phyloP scores from a whole-genome alignment of 2,888 invertebrate genomes.

The Drosophila kuntzei region DNA sequence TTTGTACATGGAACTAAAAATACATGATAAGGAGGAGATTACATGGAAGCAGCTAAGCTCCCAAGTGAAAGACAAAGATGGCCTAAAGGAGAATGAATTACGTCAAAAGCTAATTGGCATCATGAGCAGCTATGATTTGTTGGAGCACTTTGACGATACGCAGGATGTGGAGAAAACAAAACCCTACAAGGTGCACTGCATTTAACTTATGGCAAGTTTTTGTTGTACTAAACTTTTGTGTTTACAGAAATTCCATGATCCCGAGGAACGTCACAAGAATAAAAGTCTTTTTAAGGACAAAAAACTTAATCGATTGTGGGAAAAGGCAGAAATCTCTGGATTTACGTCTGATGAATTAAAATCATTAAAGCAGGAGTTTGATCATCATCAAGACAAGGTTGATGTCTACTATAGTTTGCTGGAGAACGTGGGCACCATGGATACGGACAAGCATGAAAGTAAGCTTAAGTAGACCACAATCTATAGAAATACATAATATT shows the following conservation, averaged over 20 bases:
- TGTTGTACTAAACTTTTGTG: neutral
- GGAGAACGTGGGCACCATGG: slow-evolving; percentile 88
- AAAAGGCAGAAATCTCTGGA: slow-evolving; percentile 94
- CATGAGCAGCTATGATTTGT: slow-evolving; percentile 92
- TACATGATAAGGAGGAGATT: slow-evolving; percentile 97
- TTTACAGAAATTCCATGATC: slow-evolving; percentile 83
- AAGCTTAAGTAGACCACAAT: slow-evolving; percentile 71
- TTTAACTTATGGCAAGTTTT: neutral
- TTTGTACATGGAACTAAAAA: slow-evolving; percentile 94
- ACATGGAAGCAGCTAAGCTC: slow-evolving; percentile 92
- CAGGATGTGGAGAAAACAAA: slow-evolving; percentile 86
- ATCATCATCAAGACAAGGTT: slow-evolving; percentile 96
- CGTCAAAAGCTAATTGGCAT: slow-evolving; percentile 92
- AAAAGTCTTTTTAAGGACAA: slow-evolving; percentile 95
- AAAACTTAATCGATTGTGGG: slow-evolving; percentile 95
- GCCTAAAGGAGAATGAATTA: slow-evolving; percentile 92
- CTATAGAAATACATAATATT: no score
- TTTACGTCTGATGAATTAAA: slow-evolving; percentile 93
- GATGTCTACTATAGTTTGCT: slow-evolving; percentile 94
- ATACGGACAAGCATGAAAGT: slow-evolving; percentile 89
- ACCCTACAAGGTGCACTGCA: slow-evolving; percentile 73
- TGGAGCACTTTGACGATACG: slow-evolving; percentile 92
- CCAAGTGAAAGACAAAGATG: slow-evolving; percentile 95
- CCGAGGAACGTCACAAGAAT: slow-evolving; percentile 88
- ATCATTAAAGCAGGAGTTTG: slow-evolving; percentile 94